phyloP scores from a whole-genome alignment of 2,888 invertebrate species.

The Panorpa germanica region DNA sequence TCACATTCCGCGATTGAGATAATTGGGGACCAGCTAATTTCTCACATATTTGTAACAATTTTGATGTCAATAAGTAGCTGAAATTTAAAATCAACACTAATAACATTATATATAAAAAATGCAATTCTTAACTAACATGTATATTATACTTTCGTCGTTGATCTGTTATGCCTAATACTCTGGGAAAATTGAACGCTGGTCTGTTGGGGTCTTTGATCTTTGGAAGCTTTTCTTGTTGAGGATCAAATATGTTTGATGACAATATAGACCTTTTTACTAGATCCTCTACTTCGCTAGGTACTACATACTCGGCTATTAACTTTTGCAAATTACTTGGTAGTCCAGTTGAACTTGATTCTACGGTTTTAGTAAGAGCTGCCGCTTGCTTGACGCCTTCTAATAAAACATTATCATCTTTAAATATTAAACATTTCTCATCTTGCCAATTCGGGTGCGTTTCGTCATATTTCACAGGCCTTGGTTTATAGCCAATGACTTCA shows the following conservation, averaged over 20 bases:
- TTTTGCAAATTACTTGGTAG: no score
- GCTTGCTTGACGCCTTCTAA: conserved; percentile 60
- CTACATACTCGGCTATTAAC: conserved; percentile 31
- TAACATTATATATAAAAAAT: conserved; percentile 4
- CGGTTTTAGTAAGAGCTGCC: conserved; percentile 60
- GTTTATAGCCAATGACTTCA: conserved; percentile 13
- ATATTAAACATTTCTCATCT: conserved; percentile 34
- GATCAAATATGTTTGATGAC: conserved; percentile 52
- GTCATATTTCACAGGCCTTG: conserved; percentile 24
- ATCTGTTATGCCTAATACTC: conserved; percentile 55
- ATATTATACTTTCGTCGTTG: conserved; percentile 40
- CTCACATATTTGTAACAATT: conserved; percentile 48
- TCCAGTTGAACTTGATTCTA: conserved; percentile 35
- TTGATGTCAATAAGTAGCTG: conserved; percentile 44
- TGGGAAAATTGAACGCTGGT: conserved; percentile 51
- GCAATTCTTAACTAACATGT: neutral
- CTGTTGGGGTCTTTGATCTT: conserved; percentile 47
- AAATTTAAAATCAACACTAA: conserved; percentile 19
- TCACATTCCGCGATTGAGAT: conserved; percentile 31
- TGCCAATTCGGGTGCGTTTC: conserved; percentile 47
- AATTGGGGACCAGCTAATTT: conserved; percentile 32
- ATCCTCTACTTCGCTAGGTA: conserved; percentile 31
- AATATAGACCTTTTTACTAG: conserved; percentile 42
- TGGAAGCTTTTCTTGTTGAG: conserved; percentile 58
- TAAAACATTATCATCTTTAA: conserved; percentile 40